phyloP scores from a whole-genome alignment of 2,797 vertebrate genomes.

The Chrysocyon brachyurus region DNA sequence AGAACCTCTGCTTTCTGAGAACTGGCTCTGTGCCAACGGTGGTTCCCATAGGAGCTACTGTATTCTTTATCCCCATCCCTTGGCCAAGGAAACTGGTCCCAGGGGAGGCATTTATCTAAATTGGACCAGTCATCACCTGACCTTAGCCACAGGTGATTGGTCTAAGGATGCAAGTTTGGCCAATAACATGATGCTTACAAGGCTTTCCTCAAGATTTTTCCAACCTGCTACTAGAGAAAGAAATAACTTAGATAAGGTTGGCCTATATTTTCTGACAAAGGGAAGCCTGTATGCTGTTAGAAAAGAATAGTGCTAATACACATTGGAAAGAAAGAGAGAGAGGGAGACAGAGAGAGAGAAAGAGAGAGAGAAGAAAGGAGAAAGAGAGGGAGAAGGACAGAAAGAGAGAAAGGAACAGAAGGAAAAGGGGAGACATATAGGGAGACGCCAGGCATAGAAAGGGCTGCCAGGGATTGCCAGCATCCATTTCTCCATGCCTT shows the following conservation, averaged over 20 bases:
- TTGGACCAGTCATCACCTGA: background rate
- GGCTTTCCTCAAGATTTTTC: background rate
- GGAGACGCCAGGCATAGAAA: background rate
- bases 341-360: background rate
- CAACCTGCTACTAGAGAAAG: background rate
- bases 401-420: background rate
- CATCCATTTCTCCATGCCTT: background rate
- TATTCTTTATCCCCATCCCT: background rate
- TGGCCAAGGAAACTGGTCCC: background rate
- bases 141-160: background rate
- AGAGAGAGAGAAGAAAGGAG: too few species aligned
- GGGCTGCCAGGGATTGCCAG: background rate
- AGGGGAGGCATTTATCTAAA: background rate
- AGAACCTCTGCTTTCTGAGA: constrained; percentile 6
- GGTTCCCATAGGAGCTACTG: background rate
- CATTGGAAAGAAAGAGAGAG: background rate
- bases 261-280: background rate
- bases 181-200: background rate
- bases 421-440: background rate
- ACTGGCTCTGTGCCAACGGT: background rate
- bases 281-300: background rate
- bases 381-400: background rate
- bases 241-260: background rate
- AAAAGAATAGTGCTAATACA: background rate
- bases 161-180: background rate